These are phyloP conservation scores for Sebastes hubbsi DNA, from an alignment of 2,797 vertebrate species.

Conservation along the genomic window DNA sequence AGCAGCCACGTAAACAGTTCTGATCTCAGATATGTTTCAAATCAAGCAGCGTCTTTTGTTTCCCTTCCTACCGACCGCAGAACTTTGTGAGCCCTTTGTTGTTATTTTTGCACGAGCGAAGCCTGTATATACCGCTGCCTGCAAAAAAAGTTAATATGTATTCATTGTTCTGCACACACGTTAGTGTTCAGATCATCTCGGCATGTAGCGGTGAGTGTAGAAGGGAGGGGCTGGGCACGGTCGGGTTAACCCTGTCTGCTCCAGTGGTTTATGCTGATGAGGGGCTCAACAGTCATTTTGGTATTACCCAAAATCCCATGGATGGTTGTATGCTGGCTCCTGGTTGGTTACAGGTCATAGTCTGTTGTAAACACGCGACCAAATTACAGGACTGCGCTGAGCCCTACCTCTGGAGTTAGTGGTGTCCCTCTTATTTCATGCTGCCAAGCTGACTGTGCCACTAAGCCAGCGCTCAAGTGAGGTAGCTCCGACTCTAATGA, in stretches of 20 bases:
- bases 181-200: constrained; percentile 55
- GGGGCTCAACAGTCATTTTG: constrained; percentile 60
- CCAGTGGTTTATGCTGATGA: constrained; percentile 49
- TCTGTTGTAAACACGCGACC: constrained; percentile 72
- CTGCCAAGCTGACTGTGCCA: constrained; percentile 67
- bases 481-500: constrained; percentile 38
- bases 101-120: constrained; percentile 47
- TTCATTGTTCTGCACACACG: constrained; percentile 50
- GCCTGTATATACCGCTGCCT: constrained; percentile 6
- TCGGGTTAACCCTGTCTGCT: constrained; percentile 59
- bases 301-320: constrained; percentile 58
- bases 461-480: constrained; percentile 42
- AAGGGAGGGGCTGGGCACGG: constrained; percentile 18
- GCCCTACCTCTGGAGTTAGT: constrained; percentile 61
- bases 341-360: constrained; percentile 70
- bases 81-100: constrained; percentile 54
- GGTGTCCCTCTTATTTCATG: constrained; percentile 69
- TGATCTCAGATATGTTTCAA: constrained; percentile 63
- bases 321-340: constrained; percentile 65
- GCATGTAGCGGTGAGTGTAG: constrained; percentile 26
- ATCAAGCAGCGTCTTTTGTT: constrained; percentile 32
- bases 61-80: constrained; percentile 6
- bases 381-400: constrained; percentile 77
- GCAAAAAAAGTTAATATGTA: constrained; percentile 37
- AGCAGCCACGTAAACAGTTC: constrained; percentile 52